Base-by-base conservation (phyloP, 1,140 invertebrate species). In the Aphis gossypii region DNA sequence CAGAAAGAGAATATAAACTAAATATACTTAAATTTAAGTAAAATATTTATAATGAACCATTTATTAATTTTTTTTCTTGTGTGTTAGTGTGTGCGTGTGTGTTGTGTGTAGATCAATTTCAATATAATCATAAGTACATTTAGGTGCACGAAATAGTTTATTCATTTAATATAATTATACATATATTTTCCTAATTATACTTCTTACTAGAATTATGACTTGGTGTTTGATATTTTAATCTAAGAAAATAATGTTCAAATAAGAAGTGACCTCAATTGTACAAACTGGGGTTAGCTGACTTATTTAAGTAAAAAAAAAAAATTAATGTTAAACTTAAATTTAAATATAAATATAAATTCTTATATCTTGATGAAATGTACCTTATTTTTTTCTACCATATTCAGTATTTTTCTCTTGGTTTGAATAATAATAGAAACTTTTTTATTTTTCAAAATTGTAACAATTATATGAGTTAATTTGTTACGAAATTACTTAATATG, bases 141-240 rank as follows among this genome's bases (percentile, higher is more conserved):
- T 90, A 90, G 54, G 54, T 20, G 56, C 89, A 90, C 89, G 18
- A 38, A 60, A 60, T 90, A 90, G 25, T 60, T 41, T 90, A 68
- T 60, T 90, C 51, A 89, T 89, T 89, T 56, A 89, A 68, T 68
- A 60, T 35, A 90, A 90, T 90, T 90, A 90, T 60, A 68, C 35
- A 56, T 41, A n/a, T 90, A 44, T 90, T 68, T 89, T 54, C 46
- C 21, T 56, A 89, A 89, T 68, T 90, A 90, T 90, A 90, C 89
- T 90, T 60, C 87, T 90, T 90, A 90, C 54, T 90, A 90, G 89
- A 90, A 90, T 68, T 90, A 56, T 89, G 38, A 90, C 38, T 44
- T 90, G 21, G 89, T 89, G 54, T 90, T 60, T 68, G 25, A 44
- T 60, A n/a, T 90, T 88, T 90, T 44, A 38, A 56, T 89, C 21